Conservation (phyloP, 2,797 vertebrate species). For the Danio jaintianensis region DNA sequence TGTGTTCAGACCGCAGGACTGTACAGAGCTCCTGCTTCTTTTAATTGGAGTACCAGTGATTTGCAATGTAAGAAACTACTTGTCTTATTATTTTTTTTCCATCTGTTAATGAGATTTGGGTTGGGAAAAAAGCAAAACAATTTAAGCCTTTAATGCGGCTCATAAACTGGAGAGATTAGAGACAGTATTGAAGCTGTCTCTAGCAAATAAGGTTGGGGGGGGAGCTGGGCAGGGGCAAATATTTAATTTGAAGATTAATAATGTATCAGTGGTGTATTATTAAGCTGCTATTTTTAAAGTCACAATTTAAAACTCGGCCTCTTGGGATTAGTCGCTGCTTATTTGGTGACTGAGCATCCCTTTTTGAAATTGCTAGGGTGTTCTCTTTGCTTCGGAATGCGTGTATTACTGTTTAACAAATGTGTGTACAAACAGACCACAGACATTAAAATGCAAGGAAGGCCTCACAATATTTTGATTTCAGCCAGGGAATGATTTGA, state of each 20-base stretch:
- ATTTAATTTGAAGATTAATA: slow-evolving; percentile 81
- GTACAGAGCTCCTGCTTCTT: slow-evolving; percentile 12
- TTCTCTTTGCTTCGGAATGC: slow-evolving; percentile 10
- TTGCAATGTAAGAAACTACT: slow-evolving; percentile 50
- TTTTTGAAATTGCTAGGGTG: background rate
- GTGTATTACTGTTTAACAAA: background rate
- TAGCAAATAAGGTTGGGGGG: slow-evolving; percentile 72
- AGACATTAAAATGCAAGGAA: background rate
- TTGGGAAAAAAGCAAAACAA: slow-evolving; percentile 45
- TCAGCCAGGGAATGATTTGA: background rate
- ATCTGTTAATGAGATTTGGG: slow-evolving; percentile 58
- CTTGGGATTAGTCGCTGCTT: slow-evolving; percentile 64
- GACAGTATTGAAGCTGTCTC: slow-evolving; percentile 65
- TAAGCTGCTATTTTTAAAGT: slow-evolving; percentile 79
- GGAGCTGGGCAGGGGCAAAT: slow-evolving; percentile 72
- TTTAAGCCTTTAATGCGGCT: slow-evolving; percentile 58
- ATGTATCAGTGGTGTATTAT: slow-evolving; percentile 79
- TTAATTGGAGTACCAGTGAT: slow-evolving; percentile 44
- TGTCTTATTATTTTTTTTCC: slow-evolving; percentile 45
- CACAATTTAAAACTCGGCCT: slow-evolving; percentile 72
- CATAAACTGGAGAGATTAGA: slow-evolving; percentile 71
- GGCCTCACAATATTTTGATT: background rate
- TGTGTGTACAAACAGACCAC: background rate
- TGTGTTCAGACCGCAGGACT: background rate
- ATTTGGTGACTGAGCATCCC: slow-evolving; percentile 1